phyloP scores from a whole-genome alignment of 2,797 vertebrate species.

The Clarias laeviceps region DNA sequence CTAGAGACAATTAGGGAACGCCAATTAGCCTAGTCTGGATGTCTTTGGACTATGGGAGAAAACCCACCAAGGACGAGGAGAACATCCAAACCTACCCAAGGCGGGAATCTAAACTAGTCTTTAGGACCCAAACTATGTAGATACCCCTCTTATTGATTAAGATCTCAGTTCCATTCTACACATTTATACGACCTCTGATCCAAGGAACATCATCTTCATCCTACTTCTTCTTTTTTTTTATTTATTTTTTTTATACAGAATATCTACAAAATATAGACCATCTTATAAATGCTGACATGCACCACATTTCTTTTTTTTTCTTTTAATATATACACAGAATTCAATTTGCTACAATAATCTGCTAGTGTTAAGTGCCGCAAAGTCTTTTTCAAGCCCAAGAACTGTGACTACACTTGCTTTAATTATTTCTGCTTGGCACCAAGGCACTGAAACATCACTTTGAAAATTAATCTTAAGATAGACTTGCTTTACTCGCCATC shows the following conservation, averaged over 20 bases:
- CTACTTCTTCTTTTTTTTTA: no score
- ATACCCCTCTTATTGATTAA: neutral
- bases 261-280: conserved; percentile 19
- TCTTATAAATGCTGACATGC: conserved; percentile 48
- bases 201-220: neutral
- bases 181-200: neutral
- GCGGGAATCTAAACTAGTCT: neutral
- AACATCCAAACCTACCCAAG: no score
- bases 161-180: neutral
- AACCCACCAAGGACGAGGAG: no score
- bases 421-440: conserved; percentile 41
- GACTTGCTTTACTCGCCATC: conserved; percentile 12
- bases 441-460: conserved; percentile 9
- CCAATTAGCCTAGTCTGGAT: no score
- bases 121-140: neutral
- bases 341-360: conserved; percentile 53
- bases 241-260: neutral
- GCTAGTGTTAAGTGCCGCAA: conserved; percentile 28
- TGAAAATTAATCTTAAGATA: conserved; percentile 40
- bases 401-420: conserved; percentile 43
- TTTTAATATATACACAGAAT: conserved; percentile 44
- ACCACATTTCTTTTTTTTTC: conserved; percentile 16
- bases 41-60: no score
- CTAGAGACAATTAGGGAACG: no score
- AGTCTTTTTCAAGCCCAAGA: conserved; percentile 49